phyloP scores from a whole-genome alignment of 2,888 invertebrate species.

The Phortica okadai region DNA sequence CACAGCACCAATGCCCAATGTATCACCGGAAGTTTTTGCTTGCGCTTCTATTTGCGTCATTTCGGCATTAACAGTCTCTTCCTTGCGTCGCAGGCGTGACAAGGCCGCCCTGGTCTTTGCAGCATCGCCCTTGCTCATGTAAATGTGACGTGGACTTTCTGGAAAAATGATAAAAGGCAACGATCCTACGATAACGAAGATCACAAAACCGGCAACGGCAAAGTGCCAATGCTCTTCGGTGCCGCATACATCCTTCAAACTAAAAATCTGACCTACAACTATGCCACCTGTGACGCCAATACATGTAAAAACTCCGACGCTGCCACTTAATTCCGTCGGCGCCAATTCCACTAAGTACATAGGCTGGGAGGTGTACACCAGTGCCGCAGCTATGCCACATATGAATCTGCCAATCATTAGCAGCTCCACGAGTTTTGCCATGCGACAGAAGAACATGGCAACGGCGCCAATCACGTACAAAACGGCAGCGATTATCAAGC shows the following conservation, averaged over 20 bases:
- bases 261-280: constrained; percentile 65
- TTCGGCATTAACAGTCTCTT: constrained; percentile 80
- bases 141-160: constrained; percentile 91
- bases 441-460: constrained; percentile 81
- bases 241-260: constrained; percentile 74
- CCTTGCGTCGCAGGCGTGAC: constrained; percentile 54
- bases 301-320: constrained; percentile 87
- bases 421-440: constrained; percentile 84
- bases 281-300: constrained; percentile 67
- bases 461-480: constrained; percentile 82
- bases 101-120: constrained; percentile 77
- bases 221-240: constrained; percentile 84
- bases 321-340: constrained; percentile 84
- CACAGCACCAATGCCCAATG: constrained; percentile 76
- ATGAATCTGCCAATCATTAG: constrained; percentile 85
- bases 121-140: constrained; percentile 81
- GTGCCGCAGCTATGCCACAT: constrained; percentile 84
- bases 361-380: constrained; percentile 89
- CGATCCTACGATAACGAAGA: constrained; percentile 82
- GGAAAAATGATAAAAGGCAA: constrained; percentile 82
- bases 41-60: constrained; percentile 75
- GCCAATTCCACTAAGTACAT: constrained; percentile 93
- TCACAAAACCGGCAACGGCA: constrained; percentile 82
- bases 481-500: constrained; percentile 82
- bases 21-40: constrained; percentile 62